These are phyloP conservation scores for Apteryx mantelli DNA, from an alignment of 2,113 vertebrate genomes.

Conservation along the genomic window DNA sequence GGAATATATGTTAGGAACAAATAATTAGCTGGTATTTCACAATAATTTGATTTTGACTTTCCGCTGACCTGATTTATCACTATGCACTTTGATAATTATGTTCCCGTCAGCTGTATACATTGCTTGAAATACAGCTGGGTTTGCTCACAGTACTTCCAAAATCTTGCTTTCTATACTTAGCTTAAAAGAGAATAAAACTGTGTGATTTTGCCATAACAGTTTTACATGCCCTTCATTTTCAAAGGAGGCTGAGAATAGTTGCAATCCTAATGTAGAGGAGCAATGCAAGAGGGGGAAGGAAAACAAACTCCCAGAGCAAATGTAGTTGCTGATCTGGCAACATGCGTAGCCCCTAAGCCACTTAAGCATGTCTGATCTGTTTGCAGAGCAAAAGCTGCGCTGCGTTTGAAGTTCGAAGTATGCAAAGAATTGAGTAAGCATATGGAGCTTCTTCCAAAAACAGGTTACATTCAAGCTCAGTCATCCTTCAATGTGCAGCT, in stretches of 20 bases:
- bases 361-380: background rate
- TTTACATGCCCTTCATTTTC: background rate
- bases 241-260: background rate
- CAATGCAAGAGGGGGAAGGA: background rate
- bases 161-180: background rate
- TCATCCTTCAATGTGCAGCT: conserved; percentile 84
- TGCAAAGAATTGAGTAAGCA: conserved; percentile 86
- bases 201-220: background rate
- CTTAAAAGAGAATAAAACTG: background rate
- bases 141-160: background rate
- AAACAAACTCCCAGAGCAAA: background rate
- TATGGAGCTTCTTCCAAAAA: conserved; percentile 88
- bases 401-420: conserved; percentile 87
- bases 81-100: background rate
- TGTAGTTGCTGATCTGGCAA: background rate
- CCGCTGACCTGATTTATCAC: background rate
- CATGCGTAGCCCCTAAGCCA: background rate
- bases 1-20: background rate
- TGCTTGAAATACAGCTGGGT: background rate
- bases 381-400: conserved; percentile 81
- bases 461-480: conserved; percentile 83
- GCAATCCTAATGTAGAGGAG: background rate
- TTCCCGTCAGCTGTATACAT: background rate
- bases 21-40: background rate
- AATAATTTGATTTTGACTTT: background rate